These are phyloP conservation scores for Aradus depressus DNA, from an alignment of 2,888 invertebrate genomes.

Conservation along the genomic window DNA sequence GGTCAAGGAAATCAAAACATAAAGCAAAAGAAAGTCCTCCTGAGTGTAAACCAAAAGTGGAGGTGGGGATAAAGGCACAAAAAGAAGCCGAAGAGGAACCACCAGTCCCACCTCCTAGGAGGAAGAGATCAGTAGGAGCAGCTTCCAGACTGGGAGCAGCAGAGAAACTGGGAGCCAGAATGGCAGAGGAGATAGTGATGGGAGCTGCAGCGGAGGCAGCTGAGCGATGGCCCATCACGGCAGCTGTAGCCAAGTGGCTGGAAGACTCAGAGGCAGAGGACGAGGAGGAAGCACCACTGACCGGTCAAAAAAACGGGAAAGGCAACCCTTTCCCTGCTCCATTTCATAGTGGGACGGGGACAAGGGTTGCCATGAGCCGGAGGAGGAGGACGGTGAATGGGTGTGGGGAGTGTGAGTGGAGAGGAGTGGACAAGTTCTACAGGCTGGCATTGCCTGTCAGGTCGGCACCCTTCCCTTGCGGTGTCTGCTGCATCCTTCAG, in stretches of 20 bases:
- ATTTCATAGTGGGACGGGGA: slow-evolving; percentile 31
- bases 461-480: slow-evolving; percentile 28
- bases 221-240: slow-evolving; percentile 40
- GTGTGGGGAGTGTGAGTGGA: no score
- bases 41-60: background rate
- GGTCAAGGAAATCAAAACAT: no score
- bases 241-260: slow-evolving; percentile 50
- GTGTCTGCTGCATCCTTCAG: slow-evolving; percentile 31
- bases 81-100: slow-evolving; percentile 7
- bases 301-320: slow-evolving; percentile 36
- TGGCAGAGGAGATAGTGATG: slow-evolving; percentile 13
- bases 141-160: slow-evolving; percentile 25
- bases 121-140: slow-evolving; percentile 23
- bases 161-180: slow-evolving; percentile 22
- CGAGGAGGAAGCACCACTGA: slow-evolving; percentile 31
- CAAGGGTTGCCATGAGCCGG: slow-evolving; percentile 31
- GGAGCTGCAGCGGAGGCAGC: slow-evolving; percentile 12
- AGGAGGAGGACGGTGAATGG: slow-evolving; percentile 23
- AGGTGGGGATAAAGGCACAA: slow-evolving; percentile 5
- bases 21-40: no score
- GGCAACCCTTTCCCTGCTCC: slow-evolving; percentile 34
- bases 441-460: slow-evolving; percentile 24
- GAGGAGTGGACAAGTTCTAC: slow-evolving; percentile 29
- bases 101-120: slow-evolving; percentile 24
- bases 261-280: slow-evolving; percentile 30